A percentile compares a stretch with the other conserved stretches of the same genome.
Conservation (phyloP, 2,113 vertebrate genomes). For the Phrynocephalus versicolor region DNA sequence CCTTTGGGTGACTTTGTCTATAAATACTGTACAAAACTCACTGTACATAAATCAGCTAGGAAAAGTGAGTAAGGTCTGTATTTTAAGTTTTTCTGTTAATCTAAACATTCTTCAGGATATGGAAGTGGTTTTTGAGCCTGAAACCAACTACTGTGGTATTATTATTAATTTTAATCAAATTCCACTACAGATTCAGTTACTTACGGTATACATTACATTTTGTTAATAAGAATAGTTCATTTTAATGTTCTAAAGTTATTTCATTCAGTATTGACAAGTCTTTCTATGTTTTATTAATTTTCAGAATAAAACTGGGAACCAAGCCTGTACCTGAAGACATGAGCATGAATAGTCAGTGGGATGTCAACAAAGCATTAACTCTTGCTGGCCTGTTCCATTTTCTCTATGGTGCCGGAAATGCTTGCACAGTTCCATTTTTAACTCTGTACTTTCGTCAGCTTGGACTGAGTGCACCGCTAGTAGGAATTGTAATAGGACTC, state of each 20-base stretch:
- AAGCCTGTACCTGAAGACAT: conserved; percentile 61
- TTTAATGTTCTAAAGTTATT: neutral
- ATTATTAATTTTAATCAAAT: neutral
- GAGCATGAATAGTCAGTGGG: conserved; percentile 82
- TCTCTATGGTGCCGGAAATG: conserved; percentile 74
- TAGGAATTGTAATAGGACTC: conserved; percentile 81
- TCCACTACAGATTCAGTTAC: neutral
- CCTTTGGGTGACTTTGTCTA: too few relatives aligned
- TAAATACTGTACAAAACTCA: too few relatives aligned
- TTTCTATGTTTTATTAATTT: conserved; percentile 21
- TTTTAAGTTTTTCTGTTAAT: too few relatives aligned
- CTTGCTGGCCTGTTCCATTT: conserved; percentile 80
- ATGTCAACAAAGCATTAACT: conserved; percentile 77
- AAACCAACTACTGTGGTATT: neutral
- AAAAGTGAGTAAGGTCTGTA: too few relatives aligned
- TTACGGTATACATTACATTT: neutral
- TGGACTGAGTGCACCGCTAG: conserved; percentile 80
- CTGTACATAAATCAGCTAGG: too few relatives aligned
- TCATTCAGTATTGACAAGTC: neutral
- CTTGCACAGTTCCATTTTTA: conserved; percentile 85
- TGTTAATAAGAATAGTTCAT: neutral
- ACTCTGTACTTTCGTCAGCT: conserved; percentile 86
- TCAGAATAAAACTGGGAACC: conserved; percentile 14
- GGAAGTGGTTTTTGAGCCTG: neutral
- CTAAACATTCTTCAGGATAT: too few relatives aligned